Percentiles rank a stretch among this genome's conserved stretches.
phyloP scores from a whole-genome alignment of 2,113 vertebrate species.

The Copsychus sechellarum region DNA sequence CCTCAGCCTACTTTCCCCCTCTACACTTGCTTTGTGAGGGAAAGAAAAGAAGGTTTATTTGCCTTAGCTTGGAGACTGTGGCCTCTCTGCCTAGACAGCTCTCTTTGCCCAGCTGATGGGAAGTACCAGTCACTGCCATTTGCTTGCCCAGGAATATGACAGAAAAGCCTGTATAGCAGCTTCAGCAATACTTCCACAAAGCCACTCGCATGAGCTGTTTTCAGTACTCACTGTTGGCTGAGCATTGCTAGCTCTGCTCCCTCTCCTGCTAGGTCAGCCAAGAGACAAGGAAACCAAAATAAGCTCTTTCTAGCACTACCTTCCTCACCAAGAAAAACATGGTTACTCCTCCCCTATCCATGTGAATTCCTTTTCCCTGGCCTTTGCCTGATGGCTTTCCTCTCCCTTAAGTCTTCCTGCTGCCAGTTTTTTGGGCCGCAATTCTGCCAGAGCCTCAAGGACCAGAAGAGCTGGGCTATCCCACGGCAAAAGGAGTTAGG shows the following conservation, averaged over 20 bases:
- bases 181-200: neutral
- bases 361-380: neutral
- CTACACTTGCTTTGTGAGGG: neutral
- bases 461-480: neutral
- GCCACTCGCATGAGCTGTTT: fast-evolving
- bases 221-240: neutral
- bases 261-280: neutral
- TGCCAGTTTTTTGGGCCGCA: neutral
- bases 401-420: neutral
- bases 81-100: neutral
- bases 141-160: fast-evolving
- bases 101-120: neutral
- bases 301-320: neutral
- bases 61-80: neutral
- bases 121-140: neutral
- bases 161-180: neutral
- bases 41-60: neutral
- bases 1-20: neutral
- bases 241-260: neutral
- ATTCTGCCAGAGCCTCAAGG: neutral
- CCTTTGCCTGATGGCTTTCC: neutral
- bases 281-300: neutral
- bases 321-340: neutral
- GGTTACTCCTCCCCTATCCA: neutral
- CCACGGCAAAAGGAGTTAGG: neutral